Percentiles rank a stretch among this genome's conserved stretches.
Evolutionary conservation across 2,113 vertebrate genomes (phyloP).

Genomic region (Camelus dromedarius): DNA sequence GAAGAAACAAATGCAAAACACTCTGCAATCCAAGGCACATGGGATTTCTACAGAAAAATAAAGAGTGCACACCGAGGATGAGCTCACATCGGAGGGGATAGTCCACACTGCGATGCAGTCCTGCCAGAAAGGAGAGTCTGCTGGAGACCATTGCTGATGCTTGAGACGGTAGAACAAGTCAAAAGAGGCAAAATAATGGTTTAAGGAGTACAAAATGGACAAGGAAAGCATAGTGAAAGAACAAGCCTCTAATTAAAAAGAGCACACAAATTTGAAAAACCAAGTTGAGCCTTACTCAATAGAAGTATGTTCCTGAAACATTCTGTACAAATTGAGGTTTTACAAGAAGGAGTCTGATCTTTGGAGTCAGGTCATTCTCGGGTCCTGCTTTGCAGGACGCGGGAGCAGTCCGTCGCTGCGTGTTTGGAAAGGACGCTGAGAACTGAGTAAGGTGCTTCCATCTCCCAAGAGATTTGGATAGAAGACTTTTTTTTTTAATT

Average conservation of each 20-base stretch:
- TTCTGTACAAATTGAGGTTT: neutral
- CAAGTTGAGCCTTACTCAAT: neutral
- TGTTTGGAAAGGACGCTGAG: neutral
- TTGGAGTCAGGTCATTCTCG: neutral
- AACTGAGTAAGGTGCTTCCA: neutral
- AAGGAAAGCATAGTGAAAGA: constrained; percentile 31
- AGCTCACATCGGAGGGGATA: neutral
- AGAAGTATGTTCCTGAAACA: neutral
- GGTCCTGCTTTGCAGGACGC: neutral
- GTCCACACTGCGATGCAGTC: rapidly evolving
- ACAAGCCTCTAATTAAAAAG: neutral
- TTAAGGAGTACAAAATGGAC: neutral
- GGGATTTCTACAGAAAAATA: neutral
- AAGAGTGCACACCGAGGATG: neutral
- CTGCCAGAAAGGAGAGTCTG: neutral
- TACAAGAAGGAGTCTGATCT: neutral
- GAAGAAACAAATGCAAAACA: neutral
- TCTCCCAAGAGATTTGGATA: neutral
- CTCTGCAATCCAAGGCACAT: neutral
- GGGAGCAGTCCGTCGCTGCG: neutral
- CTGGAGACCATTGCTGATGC: neutral
- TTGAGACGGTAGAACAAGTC: neutral
- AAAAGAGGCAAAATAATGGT: neutral
- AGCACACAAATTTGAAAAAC: neutral
- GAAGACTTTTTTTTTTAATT: no score